Evolutionary conservation across 2,888 invertebrate genomes (phyloP), one percentile per base, ranked within the genome.

Genomic region (Platerodrilus igneus): DNA sequence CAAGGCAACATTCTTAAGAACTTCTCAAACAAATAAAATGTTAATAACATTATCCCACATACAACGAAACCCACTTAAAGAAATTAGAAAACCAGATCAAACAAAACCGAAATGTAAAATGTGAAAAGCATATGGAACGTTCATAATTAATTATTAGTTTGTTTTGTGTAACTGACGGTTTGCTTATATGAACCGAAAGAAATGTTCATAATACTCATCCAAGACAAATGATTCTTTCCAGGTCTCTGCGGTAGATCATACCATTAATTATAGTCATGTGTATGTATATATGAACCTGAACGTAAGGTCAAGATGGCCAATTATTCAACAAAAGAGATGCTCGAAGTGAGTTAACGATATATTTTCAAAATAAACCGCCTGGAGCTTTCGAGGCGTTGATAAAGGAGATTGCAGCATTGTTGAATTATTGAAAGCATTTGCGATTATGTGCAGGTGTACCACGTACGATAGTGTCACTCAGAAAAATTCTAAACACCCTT

Each of bases 171-270:
- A n/a, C n/a, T n/a, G n/a, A n/a, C n/a, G n/a, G n/a, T n/a, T n/a
- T n/a, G n/a, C n/a, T n/a, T n/a, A n/a, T n/a, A n/a, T n/a, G n/a
- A n/a, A n/a, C n/a, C n/a, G n/a, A n/a, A n/a, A n/a, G n/a, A n/a
- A n/a, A n/a, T n/a, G n/a, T n/a, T n/a, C n/a, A n/a, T n/a, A n/a
- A n/a, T n/a, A n/a, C n/a, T n/a, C n/a, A n/a, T 31, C 17, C 5
- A 37, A 23, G 37, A 37, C 30, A 37, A 37, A 37, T 37, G 31
- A 31, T 37, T 37, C 33, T 19, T 21, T n/a, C 11, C 20, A 19
- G 34, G 34, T 33, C 39, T 33, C 39, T 22, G 39, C 33, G 39
- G 39, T 34, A 34, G 34, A 39, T 39, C 39, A 33, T 28, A 34
- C 34, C 39, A 39, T 39, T 39, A 39, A 39, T 39, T 39, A 37